Percentiles rank a stretch among this genome's conserved stretches.
These are phyloP conservation scores for Taurulus bubalis DNA, from an alignment of 2,113 vertebrate genomes.

Conservation along the genomic window DNA sequence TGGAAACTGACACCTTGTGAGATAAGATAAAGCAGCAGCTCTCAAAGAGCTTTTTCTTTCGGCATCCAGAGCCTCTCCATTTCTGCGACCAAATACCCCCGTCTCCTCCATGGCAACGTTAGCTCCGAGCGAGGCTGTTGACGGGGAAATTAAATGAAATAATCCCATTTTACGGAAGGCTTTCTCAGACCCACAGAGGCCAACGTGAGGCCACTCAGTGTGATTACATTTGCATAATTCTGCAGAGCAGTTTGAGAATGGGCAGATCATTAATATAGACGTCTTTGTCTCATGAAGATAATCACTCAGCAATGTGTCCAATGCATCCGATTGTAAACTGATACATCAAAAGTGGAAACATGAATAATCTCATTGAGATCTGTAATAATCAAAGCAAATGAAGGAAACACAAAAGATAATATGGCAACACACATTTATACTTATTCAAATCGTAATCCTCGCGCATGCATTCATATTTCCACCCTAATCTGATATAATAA, in stretches of 20 bases:
- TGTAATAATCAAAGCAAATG: background rate
- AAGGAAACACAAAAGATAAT: background rate
- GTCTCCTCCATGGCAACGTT: conserved; percentile 66
- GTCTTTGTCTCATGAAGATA: conserved; percentile 20
- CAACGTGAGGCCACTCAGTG: conserved; percentile 33
- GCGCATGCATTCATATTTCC: background rate
- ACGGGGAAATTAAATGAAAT: conserved; percentile 54
- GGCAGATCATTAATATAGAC: background rate
- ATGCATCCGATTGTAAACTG: background rate
- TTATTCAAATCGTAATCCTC: background rate
- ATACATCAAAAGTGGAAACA: background rate
- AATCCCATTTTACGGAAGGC: conserved; percentile 48
- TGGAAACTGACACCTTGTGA: conserved; percentile 49
- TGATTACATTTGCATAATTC: conserved; percentile 62
- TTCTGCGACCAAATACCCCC: conserved; percentile 39
- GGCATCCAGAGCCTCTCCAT: conserved; percentile 11
- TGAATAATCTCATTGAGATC: conserved; percentile 11
- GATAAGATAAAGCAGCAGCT: conserved; percentile 56
- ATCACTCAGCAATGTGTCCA: conserved; percentile 4
- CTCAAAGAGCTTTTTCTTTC: conserved; percentile 25
- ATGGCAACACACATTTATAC: background rate
- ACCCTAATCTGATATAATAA: background rate
- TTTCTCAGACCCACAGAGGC: conserved; percentile 32
- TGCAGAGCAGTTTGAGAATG: conserved; percentile 22
- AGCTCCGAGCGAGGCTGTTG: conserved; percentile 25